Percentiles rank a stretch among this genome's conserved stretches.
Evolutionary conservation across 2,113 vertebrate species (phyloP).

Genomic region (Pituophis catenifer): DNA sequence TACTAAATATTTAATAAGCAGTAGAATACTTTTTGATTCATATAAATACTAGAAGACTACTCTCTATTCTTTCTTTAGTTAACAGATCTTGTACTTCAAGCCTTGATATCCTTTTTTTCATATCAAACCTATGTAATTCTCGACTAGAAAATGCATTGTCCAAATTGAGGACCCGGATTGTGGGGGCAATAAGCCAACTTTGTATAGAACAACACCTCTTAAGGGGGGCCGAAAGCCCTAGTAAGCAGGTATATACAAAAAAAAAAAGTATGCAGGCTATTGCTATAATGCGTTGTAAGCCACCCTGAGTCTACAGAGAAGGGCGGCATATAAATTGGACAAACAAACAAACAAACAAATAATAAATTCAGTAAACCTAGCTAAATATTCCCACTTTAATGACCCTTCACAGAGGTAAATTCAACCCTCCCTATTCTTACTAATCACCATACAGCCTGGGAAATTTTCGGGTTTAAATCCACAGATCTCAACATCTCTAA

Average conservation of each 20-base stretch:
- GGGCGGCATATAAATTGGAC: too few relatives aligned
- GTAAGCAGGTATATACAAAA: too few relatives aligned
- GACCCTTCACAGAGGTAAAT: background rate
- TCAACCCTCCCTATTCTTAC: background rate
- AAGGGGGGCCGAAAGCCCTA: too few relatives aligned
- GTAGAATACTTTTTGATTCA: background rate
- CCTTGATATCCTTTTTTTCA: background rate
- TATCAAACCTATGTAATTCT: background rate
- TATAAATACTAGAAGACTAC: background rate
- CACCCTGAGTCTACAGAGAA: too few relatives aligned
- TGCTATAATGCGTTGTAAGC: too few relatives aligned
- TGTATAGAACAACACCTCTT: too few relatives aligned
- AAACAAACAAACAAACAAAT: too few relatives aligned
- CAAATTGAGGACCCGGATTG: background rate
- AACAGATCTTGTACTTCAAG: background rate
- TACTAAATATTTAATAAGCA: background rate
- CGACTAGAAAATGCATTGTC: background rate
- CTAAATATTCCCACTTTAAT: background rate
- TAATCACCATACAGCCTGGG: background rate
- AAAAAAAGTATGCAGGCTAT: too few relatives aligned
- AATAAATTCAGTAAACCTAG: background rate
- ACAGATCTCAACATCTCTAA: background rate
- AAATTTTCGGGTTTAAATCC: background rate
- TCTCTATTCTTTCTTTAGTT: background rate
- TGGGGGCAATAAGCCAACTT: too few relatives aligned